These are phyloP conservation scores for Eriosoma lanigerum DNA, from an alignment of 1,140 invertebrate species.

Conservation along the genomic window DNA sequence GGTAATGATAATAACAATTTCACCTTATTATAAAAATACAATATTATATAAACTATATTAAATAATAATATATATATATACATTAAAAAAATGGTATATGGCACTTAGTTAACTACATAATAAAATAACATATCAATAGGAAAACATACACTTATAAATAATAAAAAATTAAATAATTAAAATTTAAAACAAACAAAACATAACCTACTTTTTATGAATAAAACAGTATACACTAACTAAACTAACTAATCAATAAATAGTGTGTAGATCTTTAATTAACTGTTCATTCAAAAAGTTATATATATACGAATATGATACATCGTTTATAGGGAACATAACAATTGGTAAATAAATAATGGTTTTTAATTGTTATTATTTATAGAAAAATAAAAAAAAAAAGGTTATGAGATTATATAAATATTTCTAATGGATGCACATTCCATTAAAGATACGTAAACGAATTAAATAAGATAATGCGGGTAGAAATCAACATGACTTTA, in stretches of 20 bases:
- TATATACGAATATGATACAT: not conserved
- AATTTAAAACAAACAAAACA: not conserved
- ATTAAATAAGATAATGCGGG: constrained; percentile 15
- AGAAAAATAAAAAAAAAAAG: too few species aligned
- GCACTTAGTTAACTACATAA: constrained; percentile 34
- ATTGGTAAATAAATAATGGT: constrained; percentile 27
- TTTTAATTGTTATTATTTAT: too few species aligned
- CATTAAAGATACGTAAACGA: not conserved
- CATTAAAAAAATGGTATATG: constrained; percentile 38
- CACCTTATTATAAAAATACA: not conserved
- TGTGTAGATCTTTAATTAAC: not conserved
- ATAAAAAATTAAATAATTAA: too few species aligned
- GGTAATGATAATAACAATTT: constrained; percentile 17
- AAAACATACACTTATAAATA: constrained; percentile 4
- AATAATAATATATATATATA: too few species aligned
- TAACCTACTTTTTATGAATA: not conserved
- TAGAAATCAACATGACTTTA: constrained; percentile 2
- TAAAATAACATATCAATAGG: constrained; percentile 22
- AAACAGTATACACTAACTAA: constrained; percentile 23
- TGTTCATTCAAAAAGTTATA: not conserved
- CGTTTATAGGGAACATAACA: not conserved
- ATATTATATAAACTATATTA: not conserved
- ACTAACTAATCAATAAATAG: constrained; percentile 16
- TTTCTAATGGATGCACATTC: not conserved
- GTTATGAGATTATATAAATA: not conserved